phyloP scores from a whole-genome alignment of 2,113 vertebrate genomes.

The Drymodes brunneopygia region DNA sequence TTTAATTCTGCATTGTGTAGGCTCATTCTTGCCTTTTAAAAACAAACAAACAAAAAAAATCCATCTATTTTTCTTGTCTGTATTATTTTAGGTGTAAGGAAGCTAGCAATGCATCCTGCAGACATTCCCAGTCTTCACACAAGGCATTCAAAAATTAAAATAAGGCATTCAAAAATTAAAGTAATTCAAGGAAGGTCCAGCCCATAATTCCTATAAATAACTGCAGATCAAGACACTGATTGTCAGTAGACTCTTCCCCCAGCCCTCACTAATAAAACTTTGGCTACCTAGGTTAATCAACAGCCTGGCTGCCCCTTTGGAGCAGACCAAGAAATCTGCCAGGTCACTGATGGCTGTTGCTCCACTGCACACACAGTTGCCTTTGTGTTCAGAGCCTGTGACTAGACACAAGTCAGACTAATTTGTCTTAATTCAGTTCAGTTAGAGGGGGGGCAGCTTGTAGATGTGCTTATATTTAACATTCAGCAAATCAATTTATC shows the following conservation, averaged over 20 bases:
- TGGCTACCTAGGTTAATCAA: neutral
- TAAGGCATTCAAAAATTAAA: neutral
- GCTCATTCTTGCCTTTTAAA: neutral
- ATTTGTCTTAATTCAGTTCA: conserved; percentile 20
- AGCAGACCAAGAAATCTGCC: neutral
- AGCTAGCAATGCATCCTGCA: neutral
- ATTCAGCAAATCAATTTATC: conserved; percentile 9
- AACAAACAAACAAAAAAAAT: neutral
- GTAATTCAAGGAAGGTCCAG: neutral
- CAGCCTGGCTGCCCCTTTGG: neutral
- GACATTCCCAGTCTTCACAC: neutral
- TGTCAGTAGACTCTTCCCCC: neutral
- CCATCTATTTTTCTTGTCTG: neutral
- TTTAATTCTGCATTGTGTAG: neutral
- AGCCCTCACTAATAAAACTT: neutral
- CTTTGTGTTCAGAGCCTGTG: neutral
- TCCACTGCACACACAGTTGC: neutral
- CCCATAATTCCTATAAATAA: neutral
- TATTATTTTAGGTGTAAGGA: neutral
- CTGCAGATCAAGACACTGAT: neutral
- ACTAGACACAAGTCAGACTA: conserved; percentile 4
- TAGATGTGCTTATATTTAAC: neutral
- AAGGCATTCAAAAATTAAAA: neutral
- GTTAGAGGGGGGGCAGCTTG: neutral
- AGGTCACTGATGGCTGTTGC: neutral